These are phyloP conservation scores for Chiroxiphia lanceolata DNA, from an alignment of 2,797 vertebrate genomes.

Conservation along the genomic window DNA sequence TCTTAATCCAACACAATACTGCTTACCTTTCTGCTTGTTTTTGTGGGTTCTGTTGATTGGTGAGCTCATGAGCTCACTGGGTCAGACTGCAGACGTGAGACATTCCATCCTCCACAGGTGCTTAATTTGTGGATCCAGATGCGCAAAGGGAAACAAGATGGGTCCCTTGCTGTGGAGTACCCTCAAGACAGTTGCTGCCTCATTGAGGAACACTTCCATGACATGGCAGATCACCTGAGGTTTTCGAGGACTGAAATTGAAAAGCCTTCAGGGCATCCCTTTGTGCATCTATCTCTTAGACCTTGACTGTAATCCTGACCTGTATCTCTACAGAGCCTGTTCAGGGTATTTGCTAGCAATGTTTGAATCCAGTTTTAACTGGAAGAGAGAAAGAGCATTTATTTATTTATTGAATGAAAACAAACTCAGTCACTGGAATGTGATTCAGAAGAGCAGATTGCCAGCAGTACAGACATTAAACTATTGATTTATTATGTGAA, in stretches of 20 bases:
- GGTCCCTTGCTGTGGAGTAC: neutral
- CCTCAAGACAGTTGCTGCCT: neutral
- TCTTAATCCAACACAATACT: neutral
- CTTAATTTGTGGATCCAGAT: neutral
- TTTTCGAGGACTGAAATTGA: neutral
- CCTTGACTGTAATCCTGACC: neutral
- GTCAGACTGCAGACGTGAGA: neutral
- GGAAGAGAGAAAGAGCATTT: accelerated
- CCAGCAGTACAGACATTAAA: neutral
- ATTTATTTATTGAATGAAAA: neutral
- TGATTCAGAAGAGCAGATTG: neutral
- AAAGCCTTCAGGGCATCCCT: neutral
- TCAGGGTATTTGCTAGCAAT: neutral
- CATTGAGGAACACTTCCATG: neutral
- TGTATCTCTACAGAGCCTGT: neutral
- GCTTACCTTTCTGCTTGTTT: neutral
- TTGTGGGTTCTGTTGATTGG: neutral
- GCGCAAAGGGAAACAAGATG: neutral
- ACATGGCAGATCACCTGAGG: neutral
- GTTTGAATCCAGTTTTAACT: neutral
- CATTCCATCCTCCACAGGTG: accelerated
- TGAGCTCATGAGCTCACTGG: neutral
- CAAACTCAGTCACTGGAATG: neutral
- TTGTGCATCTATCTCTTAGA: neutral
- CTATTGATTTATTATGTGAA: neutral